Base-by-base conservation (phyloP, 2,113 vertebrate species). In the Pedetes capensis region DNA sequence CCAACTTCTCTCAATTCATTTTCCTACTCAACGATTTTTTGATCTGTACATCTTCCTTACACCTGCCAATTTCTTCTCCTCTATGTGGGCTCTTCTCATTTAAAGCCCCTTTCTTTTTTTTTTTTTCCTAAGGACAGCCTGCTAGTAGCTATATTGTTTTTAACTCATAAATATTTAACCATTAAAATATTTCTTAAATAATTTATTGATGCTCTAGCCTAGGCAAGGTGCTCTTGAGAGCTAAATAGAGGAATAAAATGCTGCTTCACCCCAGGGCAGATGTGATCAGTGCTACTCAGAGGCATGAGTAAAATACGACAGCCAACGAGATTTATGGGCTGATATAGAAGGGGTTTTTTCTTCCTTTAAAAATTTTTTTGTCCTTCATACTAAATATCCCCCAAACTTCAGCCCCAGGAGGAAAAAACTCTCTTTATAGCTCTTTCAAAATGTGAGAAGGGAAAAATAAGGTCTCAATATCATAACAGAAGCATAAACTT, bases 401-500 rank as follows among this genome's bases (percentile, higher is more conserved):
- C 12, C 82, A 93, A 51, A 84, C 81, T 51, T 82, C 51, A 72
- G 18, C 23, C 34, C n/a, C 8, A 86, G 84, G 69, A 95, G 87
- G 55, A 1, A 75, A 89, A 89, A 61, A 0, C 20, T 61, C 7
- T 68, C 57, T 61, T 39, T 39, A 61, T 1, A 89, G 4, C 34
- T 94, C 22, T 72, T 92, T 20, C n/a, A 95, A 96, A 89, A 51
- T 42, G 49, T 66, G n/a, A 68, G 86, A 87, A 80, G 68, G 88
- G 64, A 51, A 78, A 94, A 89, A 55, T 3, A 82, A 89, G 6
- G 1, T 68, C 66, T 93, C 16, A 12, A 12, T 47, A 75, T 47
- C 23, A n/a, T 37, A 84, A 49, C 51, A 61, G 32, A 94, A 55
- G 53, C 4, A 11, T 8, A 34, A 87, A 89, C 84, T 75, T n/a